Base-by-base conservation (phyloP, 2,888 invertebrate genomes). In the Anarsia innoxiella region DNA sequence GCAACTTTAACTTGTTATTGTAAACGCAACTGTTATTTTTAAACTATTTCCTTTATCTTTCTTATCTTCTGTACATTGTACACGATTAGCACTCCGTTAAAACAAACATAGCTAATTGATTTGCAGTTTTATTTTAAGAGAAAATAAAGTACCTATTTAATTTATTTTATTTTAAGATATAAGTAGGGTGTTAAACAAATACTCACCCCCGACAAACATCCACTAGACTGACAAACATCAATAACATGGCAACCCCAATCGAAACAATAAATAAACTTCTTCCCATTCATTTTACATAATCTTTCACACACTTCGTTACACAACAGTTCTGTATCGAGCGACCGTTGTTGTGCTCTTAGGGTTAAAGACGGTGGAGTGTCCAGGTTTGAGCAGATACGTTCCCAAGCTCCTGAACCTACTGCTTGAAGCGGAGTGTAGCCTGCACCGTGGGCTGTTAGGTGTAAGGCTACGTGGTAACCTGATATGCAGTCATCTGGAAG, bases 391-490 rank as follows among this genome's bases (percentile, higher is more conserved):
- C 42, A 41, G 13, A 70, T 49, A 1, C 75, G 65, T 44, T 78
- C 77, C 78, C 79, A 84, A 0, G 79, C 78, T 11, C 58, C 66
- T 2, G 75, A 82, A 40, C 88, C 86, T 27, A 90, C 86, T 66
- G 88, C 90, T 63, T 90, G 90, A 72, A 91, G 87, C 44, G 89
- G 88, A 6, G 83, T 83, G 60, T 89, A 89, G 32, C 89, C 89
- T 30, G 91, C 88, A 38, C 92, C 92, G 63, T 90, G 89, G 2
- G 92, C 92, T 37, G 89, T 88, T 51, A 93, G 84, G 33, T 91
- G 92, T 47, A 93, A 78, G 31, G 92, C 91, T 62, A 90, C 91
- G 62, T 91, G 90, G 70, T 91, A 91, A 5, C 90, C 91, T 0
- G 85, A 84, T 45, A 91, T 87, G 46, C 89, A 87, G 71, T 92